Percentiles rank a stretch among this genome's conserved stretches.
Evolutionary conservation across 2,797 vertebrate genomes (phyloP).

Genomic region (Brachyalestes nurse): DNA sequence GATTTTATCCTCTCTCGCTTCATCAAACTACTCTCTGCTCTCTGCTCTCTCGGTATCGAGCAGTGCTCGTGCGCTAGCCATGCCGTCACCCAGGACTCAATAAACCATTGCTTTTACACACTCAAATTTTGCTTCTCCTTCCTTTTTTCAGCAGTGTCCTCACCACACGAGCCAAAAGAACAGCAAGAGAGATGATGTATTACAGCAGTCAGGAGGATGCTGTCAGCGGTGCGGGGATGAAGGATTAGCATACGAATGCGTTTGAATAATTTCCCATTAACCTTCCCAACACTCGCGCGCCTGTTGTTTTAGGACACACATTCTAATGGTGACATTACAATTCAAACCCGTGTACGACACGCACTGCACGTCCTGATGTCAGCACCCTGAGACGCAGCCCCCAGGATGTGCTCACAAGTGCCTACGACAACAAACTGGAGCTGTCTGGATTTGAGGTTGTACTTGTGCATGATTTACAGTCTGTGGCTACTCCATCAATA

Average conservation of each 20-base stretch:
- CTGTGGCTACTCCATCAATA: too few relatives aligned
- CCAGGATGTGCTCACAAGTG: slow-evolving; percentile 2
- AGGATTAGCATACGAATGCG: slow-evolving; percentile 75
- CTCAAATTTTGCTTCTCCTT: slow-evolving; percentile 42
- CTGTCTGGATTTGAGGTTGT: neutral
- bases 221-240: slow-evolving; percentile 61
- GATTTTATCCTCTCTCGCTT: slow-evolving; percentile 57
- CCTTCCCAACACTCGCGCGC: slow-evolving; percentile 61
- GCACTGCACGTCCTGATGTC: slow-evolving; percentile 27
- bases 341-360: slow-evolving; percentile 61
- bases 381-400: slow-evolving; percentile 4
- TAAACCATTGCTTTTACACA: slow-evolving; percentile 54
- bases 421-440: neutral
- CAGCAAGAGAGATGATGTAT: slow-evolving; percentile 43
- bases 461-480: neutral
- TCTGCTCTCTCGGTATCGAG: slow-evolving; percentile 42
- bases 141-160: slow-evolving; percentile 9
- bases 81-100: slow-evolving; percentile 49
- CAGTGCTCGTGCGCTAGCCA: slow-evolving; percentile 43
- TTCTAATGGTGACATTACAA: slow-evolving; percentile 73
- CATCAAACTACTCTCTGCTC: slow-evolving; percentile 46
- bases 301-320: slow-evolving; percentile 68
- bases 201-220: slow-evolving; percentile 50
- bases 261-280: slow-evolving; percentile 79
- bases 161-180: slow-evolving; percentile 26